These are phyloP conservation scores for Apotomis capreana DNA, from an alignment of 2,888 invertebrate species.

Conservation along the genomic window DNA sequence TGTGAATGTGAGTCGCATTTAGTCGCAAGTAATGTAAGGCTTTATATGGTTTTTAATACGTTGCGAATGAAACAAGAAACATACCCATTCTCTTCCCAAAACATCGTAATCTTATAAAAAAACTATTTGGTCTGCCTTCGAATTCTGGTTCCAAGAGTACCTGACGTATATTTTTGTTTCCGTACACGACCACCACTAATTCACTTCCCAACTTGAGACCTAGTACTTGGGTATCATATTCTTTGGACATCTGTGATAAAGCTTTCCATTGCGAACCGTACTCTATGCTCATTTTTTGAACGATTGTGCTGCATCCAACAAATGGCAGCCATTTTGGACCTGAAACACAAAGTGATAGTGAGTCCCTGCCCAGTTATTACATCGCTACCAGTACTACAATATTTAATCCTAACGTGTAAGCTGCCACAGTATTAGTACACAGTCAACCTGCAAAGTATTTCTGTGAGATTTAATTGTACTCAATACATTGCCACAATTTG, in stretches of 20 bases:
- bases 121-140: slow-evolving; percentile 88
- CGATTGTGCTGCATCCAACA: slow-evolving; percentile 63
- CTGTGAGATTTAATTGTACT: no score
- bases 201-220: slow-evolving; percentile 86
- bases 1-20: no score
- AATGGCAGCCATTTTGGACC: slow-evolving; percentile 76
- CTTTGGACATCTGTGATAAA: slow-evolving; percentile 81
- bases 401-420: no score
- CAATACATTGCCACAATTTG: no score
- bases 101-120: slow-evolving; percentile 86
- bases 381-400: no score
- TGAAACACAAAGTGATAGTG: slow-evolving; percentile 49
- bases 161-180: slow-evolving; percentile 84
- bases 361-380: no score
- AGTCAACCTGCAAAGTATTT: no score
- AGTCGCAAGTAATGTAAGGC: no score
- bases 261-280: slow-evolving; percentile 83
- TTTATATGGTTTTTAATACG: no score
- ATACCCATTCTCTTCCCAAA: slow-evolving; percentile 87
- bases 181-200: slow-evolving; percentile 84
- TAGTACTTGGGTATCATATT: slow-evolving; percentile 85
- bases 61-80: slow-evolving; percentile 27
- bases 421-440: no score
- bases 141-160: slow-evolving; percentile 85
- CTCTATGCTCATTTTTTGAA: slow-evolving; percentile 57